Conservation (phyloP, 2,888 invertebrate genomes). For the Agapetus fuscipes region DNA sequence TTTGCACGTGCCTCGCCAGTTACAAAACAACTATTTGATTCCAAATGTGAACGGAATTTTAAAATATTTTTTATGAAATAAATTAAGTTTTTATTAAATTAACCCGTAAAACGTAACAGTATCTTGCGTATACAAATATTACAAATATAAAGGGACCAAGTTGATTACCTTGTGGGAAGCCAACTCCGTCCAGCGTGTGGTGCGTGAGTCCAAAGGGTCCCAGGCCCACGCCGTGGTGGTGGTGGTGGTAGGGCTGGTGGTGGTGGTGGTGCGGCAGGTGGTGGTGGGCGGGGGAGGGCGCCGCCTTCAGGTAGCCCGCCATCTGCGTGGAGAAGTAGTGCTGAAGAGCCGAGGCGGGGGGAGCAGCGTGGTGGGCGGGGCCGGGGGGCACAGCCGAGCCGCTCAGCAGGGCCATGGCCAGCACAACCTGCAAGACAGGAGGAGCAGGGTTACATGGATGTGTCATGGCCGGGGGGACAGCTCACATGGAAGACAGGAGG, state of each 20-base stretch:
- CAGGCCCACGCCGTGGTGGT: slow-evolving; percentile 34
- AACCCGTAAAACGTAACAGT: too few species aligned
- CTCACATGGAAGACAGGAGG: too few species aligned
- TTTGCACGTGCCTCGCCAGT: too few species aligned
- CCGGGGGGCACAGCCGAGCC: slow-evolving; percentile 36
- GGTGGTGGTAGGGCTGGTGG: slow-evolving; percentile 35
- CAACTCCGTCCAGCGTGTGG: slow-evolving; percentile 42
- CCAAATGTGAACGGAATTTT: too few species aligned
- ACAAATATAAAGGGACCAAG: too few species aligned
- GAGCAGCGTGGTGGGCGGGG: slow-evolving; percentile 27
- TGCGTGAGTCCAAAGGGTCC: slow-evolving; percentile 42
- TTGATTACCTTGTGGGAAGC: slow-evolving; percentile 45
- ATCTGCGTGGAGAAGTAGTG: slow-evolving; percentile 45
- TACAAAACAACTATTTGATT: too few species aligned
- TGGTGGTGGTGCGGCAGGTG: slow-evolving; percentile 41
- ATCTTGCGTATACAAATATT: too few species aligned
- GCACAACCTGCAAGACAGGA: too few species aligned
- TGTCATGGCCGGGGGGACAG: too few species aligned
- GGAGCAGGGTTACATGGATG: too few species aligned
- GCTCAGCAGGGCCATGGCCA: slow-evolving; percentile 38
- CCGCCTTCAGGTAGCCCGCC: slow-evolving; percentile 45
- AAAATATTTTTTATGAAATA: too few species aligned
- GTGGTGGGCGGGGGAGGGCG: slow-evolving; percentile 41
- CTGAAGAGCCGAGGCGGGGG: slow-evolving; percentile 43
- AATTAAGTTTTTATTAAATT: too few species aligned